These are phyloP conservation scores for Drosophila robusta DNA, from an alignment of 2,888 invertebrate species.

Conservation along the genomic window DNA sequence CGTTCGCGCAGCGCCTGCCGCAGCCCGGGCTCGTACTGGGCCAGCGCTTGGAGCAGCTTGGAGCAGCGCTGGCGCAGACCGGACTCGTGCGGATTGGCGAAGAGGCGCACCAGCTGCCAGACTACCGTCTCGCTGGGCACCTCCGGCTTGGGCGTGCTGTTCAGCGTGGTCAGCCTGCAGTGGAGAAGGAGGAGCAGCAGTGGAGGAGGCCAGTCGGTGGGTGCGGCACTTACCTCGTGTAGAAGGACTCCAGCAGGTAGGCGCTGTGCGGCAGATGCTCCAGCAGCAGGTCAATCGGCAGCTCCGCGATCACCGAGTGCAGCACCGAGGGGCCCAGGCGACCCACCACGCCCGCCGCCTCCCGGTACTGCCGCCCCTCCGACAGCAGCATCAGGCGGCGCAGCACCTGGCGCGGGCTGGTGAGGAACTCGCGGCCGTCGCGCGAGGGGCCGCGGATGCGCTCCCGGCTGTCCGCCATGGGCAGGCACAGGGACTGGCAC, in stretches of 20 bases:
- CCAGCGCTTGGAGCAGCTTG: slow-evolving; percentile 87
- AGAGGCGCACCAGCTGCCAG: slow-evolving; percentile 93
- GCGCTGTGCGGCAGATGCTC: slow-evolving; percentile 95
- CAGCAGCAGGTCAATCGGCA: slow-evolving; percentile 94
- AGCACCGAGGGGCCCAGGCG: slow-evolving; percentile 92
- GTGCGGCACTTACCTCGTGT: slow-evolving; percentile 87
- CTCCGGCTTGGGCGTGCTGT: slow-evolving; percentile 87
- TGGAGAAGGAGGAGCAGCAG: neutral
- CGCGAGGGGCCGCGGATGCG: slow-evolving; percentile 89
- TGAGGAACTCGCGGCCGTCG: slow-evolving; percentile 87
- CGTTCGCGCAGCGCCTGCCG: slow-evolving; percentile 89
- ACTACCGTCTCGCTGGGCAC: slow-evolving; percentile 92
- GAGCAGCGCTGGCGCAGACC: slow-evolving; percentile 88
- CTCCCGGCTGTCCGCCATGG: slow-evolving; percentile 90
- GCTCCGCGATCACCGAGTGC: slow-evolving; percentile 90
- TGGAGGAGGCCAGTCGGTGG: neutral
- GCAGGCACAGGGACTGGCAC: slow-evolving; percentile 40
- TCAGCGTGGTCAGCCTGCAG: slow-evolving; percentile 83
- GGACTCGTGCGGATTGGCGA: slow-evolving; percentile 87
- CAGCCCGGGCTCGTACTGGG: slow-evolving; percentile 88
- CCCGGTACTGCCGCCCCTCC: slow-evolving; percentile 95
- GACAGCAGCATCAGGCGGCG: slow-evolving; percentile 91
- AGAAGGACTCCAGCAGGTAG: slow-evolving; percentile 93
- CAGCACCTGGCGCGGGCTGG: slow-evolving; percentile 89
- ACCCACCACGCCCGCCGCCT: slow-evolving; percentile 93